Conservation (phyloP, 2,797 vertebrate species). For the Coregonus sp. region DNA sequence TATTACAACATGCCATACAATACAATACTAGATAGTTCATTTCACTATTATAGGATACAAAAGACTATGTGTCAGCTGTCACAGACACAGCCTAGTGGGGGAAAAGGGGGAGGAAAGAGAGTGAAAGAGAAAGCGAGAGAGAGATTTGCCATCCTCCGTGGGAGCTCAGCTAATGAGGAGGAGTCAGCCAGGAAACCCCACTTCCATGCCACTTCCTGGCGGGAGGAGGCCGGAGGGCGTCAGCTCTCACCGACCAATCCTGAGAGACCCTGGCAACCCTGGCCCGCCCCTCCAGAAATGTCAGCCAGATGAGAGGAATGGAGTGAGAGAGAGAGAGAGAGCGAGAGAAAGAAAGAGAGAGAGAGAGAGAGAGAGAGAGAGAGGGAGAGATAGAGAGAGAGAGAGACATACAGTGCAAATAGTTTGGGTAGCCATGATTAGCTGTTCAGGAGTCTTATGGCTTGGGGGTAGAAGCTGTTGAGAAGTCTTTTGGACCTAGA, state of each 20-base stretch:
- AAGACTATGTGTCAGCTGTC: not conserved
- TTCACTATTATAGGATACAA: not conserved
- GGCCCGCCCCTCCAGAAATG: conserved; percentile 36
- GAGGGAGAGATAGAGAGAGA: no score
- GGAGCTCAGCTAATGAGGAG: conserved; percentile 6
- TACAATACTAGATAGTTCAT: not conserved
- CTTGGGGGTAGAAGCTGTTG: no score
- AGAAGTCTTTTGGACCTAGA: no score
- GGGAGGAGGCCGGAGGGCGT: conserved; percentile 47
- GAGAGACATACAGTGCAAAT: no score
- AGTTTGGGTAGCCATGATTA: no score
- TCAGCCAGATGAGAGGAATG: conserved; percentile 36
- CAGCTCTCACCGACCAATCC: conserved; percentile 56
- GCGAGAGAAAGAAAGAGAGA: conserved; percentile 6
- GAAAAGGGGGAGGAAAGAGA: not conserved
- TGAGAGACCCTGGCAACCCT: conserved; percentile 5
- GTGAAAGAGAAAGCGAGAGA: not conserved
- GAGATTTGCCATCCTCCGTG: not conserved
- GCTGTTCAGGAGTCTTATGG: no score
- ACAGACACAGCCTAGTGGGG: not conserved
- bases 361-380: not conserved
- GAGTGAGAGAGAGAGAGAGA: conserved; percentile 19
- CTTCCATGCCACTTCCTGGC: conserved; percentile 16
- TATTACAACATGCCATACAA: conserved; percentile 1
- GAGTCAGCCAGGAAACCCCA: conserved; percentile 26